Base-by-base conservation (phyloP, 1,140 invertebrate species). In the Drosophila simulans region DNA sequence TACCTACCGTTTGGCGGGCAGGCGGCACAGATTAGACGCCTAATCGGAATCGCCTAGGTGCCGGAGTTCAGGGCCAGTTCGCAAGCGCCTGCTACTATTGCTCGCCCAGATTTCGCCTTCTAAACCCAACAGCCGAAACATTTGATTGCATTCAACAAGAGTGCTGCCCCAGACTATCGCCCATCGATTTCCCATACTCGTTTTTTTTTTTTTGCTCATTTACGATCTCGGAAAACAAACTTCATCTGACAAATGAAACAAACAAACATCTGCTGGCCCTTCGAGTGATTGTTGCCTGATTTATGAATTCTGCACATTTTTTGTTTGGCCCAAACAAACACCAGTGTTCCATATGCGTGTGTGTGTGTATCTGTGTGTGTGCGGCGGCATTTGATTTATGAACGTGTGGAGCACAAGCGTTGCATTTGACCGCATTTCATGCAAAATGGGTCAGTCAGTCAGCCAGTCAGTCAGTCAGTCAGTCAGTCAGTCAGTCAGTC, bases 361-460 rank as follows among this genome's bases (percentile, higher is more conserved):
- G 45, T 51, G 45, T 53, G 37, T 64, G 46, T 53, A 31, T 64
- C 37, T 15, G 22, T 7, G 37, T 7, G 37, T 51, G 46, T 12
- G 34, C 3, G 59, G n/a, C 7, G 25, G 34, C 63, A 73, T 58
- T 84, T 85, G 73, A 84, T 81, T 85, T 85, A 86, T 81, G 73
- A 70, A 55, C 77, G 55, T 54, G 60, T 25, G 34, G 37, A 22
- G 54, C 40, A 17, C 25, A 37, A 52, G 46, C 22, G 46, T 17
- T 20, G 43, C 43, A 54, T 53, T 64, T 80, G 58, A 71, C 78
- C 77, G 72, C 64, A 80, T 60, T 65, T 43, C 70, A 57, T 34
- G 20, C 42, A 37, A 46, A 34, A 15, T 37, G 25, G 45, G 63
- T 34, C 25, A 51, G n/a, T 27, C 37, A 43, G 55, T 40, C 13